Evolutionary conservation across 2,888 invertebrate genomes (phyloP), one percentile per base, ranked within the genome.

Genomic region (Thecocarcelia acutangulata): DNA sequence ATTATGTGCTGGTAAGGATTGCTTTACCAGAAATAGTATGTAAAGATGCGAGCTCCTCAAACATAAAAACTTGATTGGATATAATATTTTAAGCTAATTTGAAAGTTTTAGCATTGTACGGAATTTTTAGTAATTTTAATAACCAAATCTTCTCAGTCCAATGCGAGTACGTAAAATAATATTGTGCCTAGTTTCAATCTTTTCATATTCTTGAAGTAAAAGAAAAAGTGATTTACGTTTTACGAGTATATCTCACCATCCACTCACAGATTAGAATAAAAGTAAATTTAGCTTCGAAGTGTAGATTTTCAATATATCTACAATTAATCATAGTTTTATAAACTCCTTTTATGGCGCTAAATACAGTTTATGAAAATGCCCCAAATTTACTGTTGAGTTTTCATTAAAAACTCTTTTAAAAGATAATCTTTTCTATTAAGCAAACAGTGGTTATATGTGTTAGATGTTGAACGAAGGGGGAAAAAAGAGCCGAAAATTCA

Each of bases 351-450:
- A 80, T 70, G 69, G 70, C 64, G 70, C 75, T 75, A 63, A 74
- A 69, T 21, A 42, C 2, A 28, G 9, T 17, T 3, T 21, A 33
- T 33, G 58, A 28, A 61, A 46, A 17, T 69, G 37, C 13, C 33
- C 54, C 52, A 59, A 78, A 70, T 54, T 61, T 15, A 37, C 37
- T 12, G 42, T 44, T 56, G 61, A 80, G 40, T 33, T 40, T 59
- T 61, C 66, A 74, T 54, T 61, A 69, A 68, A 63, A 54, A 48
- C 46, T 72, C 40, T 24, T 28, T 61, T 48, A n/a, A 17, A 19
- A 69, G 73, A 72, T 80, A 76, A 76, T 72, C 76, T 76, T 42
- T 72, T 9, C 42, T 42, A 40, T 42, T 66, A 54, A 66, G 28
- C 64, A 54, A 66, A 80, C 64, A 64, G 42, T 44, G 33, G 8